Conservation (phyloP, 2,113 vertebrate genomes). For the Leptobrachium ailaonicum region DNA sequence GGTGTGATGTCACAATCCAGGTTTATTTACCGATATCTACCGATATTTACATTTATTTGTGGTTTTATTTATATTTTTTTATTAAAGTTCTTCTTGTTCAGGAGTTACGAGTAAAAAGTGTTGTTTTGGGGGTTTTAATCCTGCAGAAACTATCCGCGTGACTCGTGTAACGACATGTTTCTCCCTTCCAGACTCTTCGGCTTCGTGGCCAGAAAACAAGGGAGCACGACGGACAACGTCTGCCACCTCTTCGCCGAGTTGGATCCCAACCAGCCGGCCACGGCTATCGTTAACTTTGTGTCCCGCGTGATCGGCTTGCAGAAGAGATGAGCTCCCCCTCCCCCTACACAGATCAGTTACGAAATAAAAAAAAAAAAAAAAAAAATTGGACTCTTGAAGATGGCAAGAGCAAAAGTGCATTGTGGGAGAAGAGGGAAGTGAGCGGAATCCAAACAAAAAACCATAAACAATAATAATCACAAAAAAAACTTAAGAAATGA, state of each 20-base stretch:
- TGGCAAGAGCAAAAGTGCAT: constrained; percentile 82
- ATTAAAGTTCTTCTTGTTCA: no score
- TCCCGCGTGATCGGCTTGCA: constrained; percentile 87
- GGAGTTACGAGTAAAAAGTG: no score
- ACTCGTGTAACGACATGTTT: no score
- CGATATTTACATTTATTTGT: no score
- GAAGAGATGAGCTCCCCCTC: constrained; percentile 80
- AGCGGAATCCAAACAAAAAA: constrained; percentile 60
- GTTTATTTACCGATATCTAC: no score
- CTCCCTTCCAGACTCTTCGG: constrained; percentile 83
- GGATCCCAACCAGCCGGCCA: constrained; percentile 90
- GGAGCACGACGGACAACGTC: constrained; percentile 95
- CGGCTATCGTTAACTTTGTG: constrained; percentile 96
- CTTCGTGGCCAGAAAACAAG: constrained; percentile 95
- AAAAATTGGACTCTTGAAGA: constrained; percentile 68
- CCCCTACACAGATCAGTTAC: constrained; percentile 49
- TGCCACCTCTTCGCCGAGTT: constrained; percentile 97
- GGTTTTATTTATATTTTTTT: no score
- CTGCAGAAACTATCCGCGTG: no score
- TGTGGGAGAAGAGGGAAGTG: constrained; percentile 73
- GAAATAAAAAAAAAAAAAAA: constrained; percentile 52
- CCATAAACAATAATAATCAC: no score
- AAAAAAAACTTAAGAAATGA: constrained; percentile 45
- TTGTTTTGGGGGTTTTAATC: no score
- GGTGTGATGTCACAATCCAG: no score